phyloP scores from a whole-genome alignment of 2,888 invertebrate genomes.

The Andrena chrysosceles region DNA sequence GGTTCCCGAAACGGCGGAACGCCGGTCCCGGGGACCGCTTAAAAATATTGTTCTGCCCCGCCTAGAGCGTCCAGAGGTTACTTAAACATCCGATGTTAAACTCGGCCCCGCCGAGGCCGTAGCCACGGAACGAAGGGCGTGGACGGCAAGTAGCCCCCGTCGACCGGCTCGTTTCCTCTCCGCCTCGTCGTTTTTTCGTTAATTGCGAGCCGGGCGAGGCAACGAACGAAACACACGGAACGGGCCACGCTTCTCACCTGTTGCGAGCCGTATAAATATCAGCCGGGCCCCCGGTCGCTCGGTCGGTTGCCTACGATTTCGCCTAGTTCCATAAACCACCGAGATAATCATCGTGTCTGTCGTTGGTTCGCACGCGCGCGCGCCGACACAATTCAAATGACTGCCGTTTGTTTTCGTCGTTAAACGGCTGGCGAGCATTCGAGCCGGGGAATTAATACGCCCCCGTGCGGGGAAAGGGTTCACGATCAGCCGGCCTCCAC shows the following conservation, averaged over 20 bases:
- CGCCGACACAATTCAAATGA: conserved; percentile 27
- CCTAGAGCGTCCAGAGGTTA: conserved; percentile 62
- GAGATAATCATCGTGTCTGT: conserved; percentile 68
- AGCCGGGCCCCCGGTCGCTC: conserved; percentile 1
- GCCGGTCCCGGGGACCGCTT: conserved; percentile 56
- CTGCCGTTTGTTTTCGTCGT: conserved; percentile 51
- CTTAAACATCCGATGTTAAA: conserved; percentile 62
- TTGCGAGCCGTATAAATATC: conserved; percentile 72
- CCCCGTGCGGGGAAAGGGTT: conserved; percentile 13
- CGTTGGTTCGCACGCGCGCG: conserved; percentile 21
- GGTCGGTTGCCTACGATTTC: conserved; percentile 62
- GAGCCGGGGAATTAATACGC: conserved; percentile 52
- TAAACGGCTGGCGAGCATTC: conserved; percentile 7
- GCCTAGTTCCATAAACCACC: conserved; percentile 66
- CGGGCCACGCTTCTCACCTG: conserved; percentile 71
- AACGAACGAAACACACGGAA: conserved; percentile 8
- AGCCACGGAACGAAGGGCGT: conserved; percentile 50
- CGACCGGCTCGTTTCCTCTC: conserved; percentile 31
- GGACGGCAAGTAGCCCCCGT: conserved; percentile 63
- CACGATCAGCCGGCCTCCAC: neutral
- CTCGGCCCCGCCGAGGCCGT: conserved; percentile 39
- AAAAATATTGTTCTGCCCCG: conserved; percentile 73
- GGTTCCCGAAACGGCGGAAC: conserved; percentile 42
- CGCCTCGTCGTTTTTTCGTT: conserved; percentile 36
- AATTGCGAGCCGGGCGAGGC: conserved; percentile 55